These are phyloP conservation scores for Desmodus rotundus DNA, from an alignment of 2,113 vertebrate species.

Conservation along the genomic window DNA sequence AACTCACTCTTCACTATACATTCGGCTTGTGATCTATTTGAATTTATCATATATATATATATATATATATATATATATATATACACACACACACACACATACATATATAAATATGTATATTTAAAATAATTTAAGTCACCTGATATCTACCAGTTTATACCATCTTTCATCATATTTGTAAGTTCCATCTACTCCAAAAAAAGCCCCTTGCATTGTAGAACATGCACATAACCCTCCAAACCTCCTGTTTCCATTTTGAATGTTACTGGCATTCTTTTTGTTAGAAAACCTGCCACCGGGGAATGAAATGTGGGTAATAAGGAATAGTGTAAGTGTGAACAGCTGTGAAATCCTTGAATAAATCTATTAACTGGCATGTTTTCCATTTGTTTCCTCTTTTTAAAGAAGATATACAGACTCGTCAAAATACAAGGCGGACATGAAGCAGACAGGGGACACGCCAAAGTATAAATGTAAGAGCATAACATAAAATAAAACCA, in stretches of 20 bases:
- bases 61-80: background rate
- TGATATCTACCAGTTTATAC: background rate
- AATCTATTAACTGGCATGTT: slow-evolving; percentile 41
- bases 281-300: slow-evolving; percentile 30
- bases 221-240: slow-evolving; percentile 5
- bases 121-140: background rate
- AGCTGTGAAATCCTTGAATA: slow-evolving; percentile 31
- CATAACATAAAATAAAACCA: slow-evolving; percentile 35
- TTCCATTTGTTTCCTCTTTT: slow-evolving; percentile 25
- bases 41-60: background rate
- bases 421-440: slow-evolving; percentile 33
- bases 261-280: slow-evolving; percentile 9
- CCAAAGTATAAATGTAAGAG: slow-evolving; percentile 17
- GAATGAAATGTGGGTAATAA: slow-evolving; percentile 35
- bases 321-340: background rate
- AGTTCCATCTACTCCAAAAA: background rate
- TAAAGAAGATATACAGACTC: slow-evolving; percentile 18
- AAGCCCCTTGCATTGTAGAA: background rate
- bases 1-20: background rate
- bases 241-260: slow-evolving; percentile 11
- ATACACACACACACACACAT: background rate
- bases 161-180: background rate
- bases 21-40: background rate
- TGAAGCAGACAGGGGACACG: background rate
- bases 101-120: background rate